Evolutionary conservation across 2,797 vertebrate species (phyloP).

Genomic region (Acanthurus leucopareius): DNA sequence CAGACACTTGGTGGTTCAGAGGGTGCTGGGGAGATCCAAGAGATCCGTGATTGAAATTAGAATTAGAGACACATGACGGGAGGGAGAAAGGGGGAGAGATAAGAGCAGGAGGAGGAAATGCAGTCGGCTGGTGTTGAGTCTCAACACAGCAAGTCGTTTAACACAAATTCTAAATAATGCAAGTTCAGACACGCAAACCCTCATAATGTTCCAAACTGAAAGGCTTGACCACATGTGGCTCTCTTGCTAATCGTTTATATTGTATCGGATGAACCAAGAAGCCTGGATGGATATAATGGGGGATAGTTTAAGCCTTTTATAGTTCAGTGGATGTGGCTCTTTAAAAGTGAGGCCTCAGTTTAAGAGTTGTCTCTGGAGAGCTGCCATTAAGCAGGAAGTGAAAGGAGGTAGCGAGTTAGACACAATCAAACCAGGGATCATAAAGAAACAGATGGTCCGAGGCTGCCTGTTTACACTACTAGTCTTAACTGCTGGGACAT

Average conservation of each 20-base stretch:
- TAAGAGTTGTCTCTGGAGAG: slow-evolving; percentile 47
- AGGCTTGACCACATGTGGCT: slow-evolving; percentile 18
- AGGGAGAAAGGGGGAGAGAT: slow-evolving; percentile 26
- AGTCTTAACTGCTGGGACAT: slow-evolving; percentile 58
- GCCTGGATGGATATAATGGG: slow-evolving; percentile 22
- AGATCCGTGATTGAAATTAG: slow-evolving; percentile 64
- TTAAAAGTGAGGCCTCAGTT: slow-evolving; percentile 43
- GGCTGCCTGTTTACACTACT: slow-evolving; percentile 66
- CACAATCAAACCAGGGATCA: slow-evolving; percentile 58
- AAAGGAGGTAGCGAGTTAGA: slow-evolving; percentile 36
- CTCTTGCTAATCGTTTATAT: slow-evolving; percentile 28
- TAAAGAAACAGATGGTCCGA: slow-evolving; percentile 71
- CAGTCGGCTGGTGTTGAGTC: slow-evolving; percentile 20
- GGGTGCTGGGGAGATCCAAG: slow-evolving; percentile 42
- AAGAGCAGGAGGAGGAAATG: slow-evolving; percentile 17
- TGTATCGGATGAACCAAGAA: slow-evolving; percentile 35
- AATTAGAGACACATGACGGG: slow-evolving; percentile 49
- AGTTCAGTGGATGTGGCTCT: slow-evolving; percentile 38
- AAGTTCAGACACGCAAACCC: slow-evolving; percentile 25
- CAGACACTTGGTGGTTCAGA: slow-evolving; percentile 54
- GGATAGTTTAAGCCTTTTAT: slow-evolving; percentile 51
- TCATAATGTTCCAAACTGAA: slow-evolving; percentile 10
- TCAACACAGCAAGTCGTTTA: slow-evolving; percentile 47
- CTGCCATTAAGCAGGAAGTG: slow-evolving; percentile 38
- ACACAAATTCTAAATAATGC: slow-evolving; percentile 46